A percentile compares a stretch with the other conserved stretches of the same genome.
These are phyloP conservation scores for Synanthedon andrenaeformis DNA, from an alignment of 2,888 invertebrate genomes.

Conservation along the genomic window DNA sequence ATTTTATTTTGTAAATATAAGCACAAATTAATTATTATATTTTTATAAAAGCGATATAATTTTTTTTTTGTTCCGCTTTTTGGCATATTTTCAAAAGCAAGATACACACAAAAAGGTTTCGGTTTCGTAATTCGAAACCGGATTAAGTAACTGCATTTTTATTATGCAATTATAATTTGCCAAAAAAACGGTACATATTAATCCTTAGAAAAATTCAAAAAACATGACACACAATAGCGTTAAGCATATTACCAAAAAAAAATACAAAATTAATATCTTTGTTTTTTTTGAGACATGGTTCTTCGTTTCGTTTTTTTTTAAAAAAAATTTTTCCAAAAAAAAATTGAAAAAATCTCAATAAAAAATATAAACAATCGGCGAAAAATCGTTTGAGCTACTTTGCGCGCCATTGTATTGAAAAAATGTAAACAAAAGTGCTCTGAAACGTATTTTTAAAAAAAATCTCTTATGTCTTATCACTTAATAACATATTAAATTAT, in stretches of 20 bases:
- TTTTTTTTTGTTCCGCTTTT: background rate
- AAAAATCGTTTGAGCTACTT: conserved; percentile 8
- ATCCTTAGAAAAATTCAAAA: conserved; percentile 3
- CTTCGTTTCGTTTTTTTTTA: conserved; percentile 15
- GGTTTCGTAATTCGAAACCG: too few relatives aligned
- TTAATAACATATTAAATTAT: too few relatives aligned
- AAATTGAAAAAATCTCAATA: conserved; percentile 1
- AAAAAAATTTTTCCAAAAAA: background rate
- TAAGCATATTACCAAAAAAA: conserved; percentile 18
- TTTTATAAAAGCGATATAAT: conserved; percentile 3
- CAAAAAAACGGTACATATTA: background rate
- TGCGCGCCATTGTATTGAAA: conserved; percentile 5
- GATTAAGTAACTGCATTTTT: too few relatives aligned
- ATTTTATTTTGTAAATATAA: conserved; percentile 21
- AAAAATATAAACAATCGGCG: background rate
- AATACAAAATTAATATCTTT: conserved; percentile 17
- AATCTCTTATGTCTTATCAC: background rate
- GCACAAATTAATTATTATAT: conserved; percentile 22
- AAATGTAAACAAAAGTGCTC: background rate
- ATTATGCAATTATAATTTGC: too few relatives aligned
- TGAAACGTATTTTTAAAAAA: background rate
- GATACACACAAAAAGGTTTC: too few relatives aligned
- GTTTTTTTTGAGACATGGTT: conserved; percentile 12
- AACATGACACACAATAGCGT: conserved; percentile 22
- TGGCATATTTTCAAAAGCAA: background rate